phyloP scores from a whole-genome alignment of 1,140 invertebrate species.

The Drosophila rhopaloa region DNA sequence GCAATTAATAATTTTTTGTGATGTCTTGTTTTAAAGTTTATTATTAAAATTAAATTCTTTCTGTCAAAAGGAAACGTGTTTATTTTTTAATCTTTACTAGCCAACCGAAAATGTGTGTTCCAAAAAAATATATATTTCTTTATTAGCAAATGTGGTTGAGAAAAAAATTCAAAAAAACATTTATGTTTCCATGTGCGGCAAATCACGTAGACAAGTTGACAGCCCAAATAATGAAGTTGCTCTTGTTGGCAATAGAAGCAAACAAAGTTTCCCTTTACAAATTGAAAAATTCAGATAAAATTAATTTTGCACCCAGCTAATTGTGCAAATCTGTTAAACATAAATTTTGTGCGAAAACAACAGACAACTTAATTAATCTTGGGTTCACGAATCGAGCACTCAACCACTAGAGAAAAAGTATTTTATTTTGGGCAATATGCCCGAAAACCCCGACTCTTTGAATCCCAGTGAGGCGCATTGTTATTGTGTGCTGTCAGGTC shows the following conservation, averaged over 20 bases:
- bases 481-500: slow-evolving; percentile 36
- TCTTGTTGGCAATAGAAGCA: slow-evolving; percentile 1
- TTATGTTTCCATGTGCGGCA: neutral
- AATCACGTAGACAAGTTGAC: slow-evolving; percentile 30
- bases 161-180: slow-evolving; percentile 8
- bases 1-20: neutral
- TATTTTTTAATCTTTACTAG: neutral
- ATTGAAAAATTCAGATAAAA: slow-evolving; percentile 35
- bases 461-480: slow-evolving; percentile 34
- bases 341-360: slow-evolving; percentile 57
- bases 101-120: slow-evolving; percentile 12
- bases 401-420: slow-evolving; percentile 11
- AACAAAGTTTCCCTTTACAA: slow-evolving; percentile 36
- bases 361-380: slow-evolving; percentile 71
- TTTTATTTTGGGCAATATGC: slow-evolving; percentile 61
- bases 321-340: slow-evolving; percentile 67
- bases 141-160: neutral
- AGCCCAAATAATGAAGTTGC: slow-evolving; percentile 34
- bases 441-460: slow-evolving; percentile 27
- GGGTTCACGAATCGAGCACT: slow-evolving; percentile 29
- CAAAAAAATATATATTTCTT: neutral
- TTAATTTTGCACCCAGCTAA: slow-evolving; percentile 58
- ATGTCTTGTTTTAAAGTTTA: neutral
- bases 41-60: neutral
- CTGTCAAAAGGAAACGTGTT: neutral